Evolutionary conservation across 2,113 vertebrate species (phyloP).

Genomic region (Copsychus sechellarum): DNA sequence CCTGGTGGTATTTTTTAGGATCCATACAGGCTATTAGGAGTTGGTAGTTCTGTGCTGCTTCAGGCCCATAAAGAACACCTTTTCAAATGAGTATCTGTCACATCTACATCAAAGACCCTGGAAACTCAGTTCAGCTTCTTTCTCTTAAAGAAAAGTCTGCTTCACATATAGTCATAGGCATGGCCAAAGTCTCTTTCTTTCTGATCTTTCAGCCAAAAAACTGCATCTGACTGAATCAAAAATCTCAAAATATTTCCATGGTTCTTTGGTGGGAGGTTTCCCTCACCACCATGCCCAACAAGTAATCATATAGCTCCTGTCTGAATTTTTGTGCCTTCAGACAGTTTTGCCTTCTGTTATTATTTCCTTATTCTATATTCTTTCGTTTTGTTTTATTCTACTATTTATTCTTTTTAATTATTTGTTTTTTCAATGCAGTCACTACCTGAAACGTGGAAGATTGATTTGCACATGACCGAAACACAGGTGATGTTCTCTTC

Average conservation of each 20-base stretch:
- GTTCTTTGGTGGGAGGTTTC: not conserved
- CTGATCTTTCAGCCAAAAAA: not conserved
- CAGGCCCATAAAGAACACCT: not conserved
- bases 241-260: not conserved
- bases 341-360: not conserved
- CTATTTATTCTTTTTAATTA: not conserved
- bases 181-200: not conserved
- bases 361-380: not conserved
- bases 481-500: not conserved
- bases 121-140: not conserved
- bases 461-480: accelerated
- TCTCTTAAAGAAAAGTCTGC: not conserved
- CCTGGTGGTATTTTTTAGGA: not conserved
- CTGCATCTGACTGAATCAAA: not conserved
- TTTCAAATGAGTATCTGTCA: not conserved
- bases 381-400: not conserved
- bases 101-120: not conserved
- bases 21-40: not conserved
- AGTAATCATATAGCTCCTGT: not conserved
- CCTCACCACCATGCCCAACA: not conserved
- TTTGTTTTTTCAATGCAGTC: not conserved
- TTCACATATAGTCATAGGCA: not conserved
- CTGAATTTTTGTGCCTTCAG: not conserved
- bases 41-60: not conserved
- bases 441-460: not conserved